These are phyloP conservation scores for Cydia fagiglandana DNA, from an alignment of 1,140 invertebrate species.

Conservation along the genomic window DNA sequence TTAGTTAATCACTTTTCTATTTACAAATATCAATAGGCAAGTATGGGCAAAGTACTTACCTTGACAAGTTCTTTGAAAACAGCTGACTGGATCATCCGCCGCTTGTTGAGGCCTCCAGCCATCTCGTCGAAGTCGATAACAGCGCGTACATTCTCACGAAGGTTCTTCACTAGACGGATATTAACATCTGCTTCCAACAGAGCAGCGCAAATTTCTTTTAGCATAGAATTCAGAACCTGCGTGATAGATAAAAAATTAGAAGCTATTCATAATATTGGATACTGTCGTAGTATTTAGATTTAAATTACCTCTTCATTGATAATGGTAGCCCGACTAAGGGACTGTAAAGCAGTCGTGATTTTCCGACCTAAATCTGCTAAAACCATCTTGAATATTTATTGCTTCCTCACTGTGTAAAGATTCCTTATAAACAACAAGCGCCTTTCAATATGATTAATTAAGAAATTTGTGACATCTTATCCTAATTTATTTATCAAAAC, in stretches of 20 bases:
- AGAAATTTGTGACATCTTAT: conserved; percentile 30
- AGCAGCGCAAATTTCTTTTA: conserved; percentile 99
- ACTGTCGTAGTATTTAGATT: background rate
- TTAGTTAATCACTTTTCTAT: background rate
- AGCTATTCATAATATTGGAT: background rate
- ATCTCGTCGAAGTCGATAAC: conserved; percentile 99
- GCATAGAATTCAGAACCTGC: conserved; percentile 98
- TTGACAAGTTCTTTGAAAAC: conserved; percentile 99
- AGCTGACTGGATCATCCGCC: conserved; percentile 99
- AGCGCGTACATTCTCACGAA: conserved; percentile 98
- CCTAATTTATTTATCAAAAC: conserved; percentile 22
- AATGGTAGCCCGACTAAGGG: conserved; percentile 98
- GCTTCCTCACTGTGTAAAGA: conserved; percentile 27
- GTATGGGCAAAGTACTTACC: conserved; percentile 74
- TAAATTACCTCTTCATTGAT: conserved; percentile 97
- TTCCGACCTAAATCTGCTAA: conserved; percentile 99
- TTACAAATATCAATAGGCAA: background rate
- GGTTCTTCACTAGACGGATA: conserved; percentile 96
- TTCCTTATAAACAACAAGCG: background rate
- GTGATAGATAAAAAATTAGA: conserved; percentile 45
- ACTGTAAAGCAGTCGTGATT: conserved; percentile 98
- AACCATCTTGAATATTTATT: conserved; percentile 87
- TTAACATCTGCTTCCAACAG: conserved; percentile 99
- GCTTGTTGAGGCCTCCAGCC: conserved; percentile 99
- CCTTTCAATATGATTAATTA: background rate